Conservation (phyloP, 2,113 vertebrate species). For the Bubalus kerabau region DNA sequence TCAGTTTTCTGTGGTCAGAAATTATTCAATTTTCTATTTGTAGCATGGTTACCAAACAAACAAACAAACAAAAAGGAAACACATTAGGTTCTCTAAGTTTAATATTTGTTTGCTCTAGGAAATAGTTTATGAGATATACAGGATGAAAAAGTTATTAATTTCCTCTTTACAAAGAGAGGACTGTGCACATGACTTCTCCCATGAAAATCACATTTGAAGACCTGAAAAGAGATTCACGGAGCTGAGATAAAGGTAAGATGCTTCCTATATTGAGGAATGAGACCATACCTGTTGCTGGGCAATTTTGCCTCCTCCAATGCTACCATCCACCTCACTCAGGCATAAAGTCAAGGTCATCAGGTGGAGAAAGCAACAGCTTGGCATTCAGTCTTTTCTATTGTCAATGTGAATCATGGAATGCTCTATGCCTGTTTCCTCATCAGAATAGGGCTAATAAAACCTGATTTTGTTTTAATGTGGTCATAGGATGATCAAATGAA, state of each 20-base stretch:
- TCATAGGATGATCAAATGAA: conserved; percentile 7
- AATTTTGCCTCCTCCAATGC: not conserved
- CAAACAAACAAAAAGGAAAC: not conserved
- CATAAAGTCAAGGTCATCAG: not conserved
- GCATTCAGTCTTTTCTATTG: not conserved
- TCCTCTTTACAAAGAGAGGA: not conserved
- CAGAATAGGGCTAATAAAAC: not conserved
- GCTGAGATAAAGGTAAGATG: not conserved
- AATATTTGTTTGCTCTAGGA: not conserved
- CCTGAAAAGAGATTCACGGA: not conserved
- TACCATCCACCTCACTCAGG: not conserved
- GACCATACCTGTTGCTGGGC: not conserved
- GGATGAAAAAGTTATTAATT: not conserved
- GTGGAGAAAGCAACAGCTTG: not conserved
- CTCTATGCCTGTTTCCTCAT: not conserved
- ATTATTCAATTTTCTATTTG: not conserved
- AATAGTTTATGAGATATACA: not conserved
- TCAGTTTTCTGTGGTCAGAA: not conserved
- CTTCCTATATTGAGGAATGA: not conserved
- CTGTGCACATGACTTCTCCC: not conserved
- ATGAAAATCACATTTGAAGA: not conserved
- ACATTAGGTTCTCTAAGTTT: not conserved
- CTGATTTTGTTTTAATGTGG: not conserved
- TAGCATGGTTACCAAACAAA: not conserved
- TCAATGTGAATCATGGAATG: not conserved